Base-by-base conservation (phyloP, 2,888 invertebrate genomes). In the Apamea monoglypha region DNA sequence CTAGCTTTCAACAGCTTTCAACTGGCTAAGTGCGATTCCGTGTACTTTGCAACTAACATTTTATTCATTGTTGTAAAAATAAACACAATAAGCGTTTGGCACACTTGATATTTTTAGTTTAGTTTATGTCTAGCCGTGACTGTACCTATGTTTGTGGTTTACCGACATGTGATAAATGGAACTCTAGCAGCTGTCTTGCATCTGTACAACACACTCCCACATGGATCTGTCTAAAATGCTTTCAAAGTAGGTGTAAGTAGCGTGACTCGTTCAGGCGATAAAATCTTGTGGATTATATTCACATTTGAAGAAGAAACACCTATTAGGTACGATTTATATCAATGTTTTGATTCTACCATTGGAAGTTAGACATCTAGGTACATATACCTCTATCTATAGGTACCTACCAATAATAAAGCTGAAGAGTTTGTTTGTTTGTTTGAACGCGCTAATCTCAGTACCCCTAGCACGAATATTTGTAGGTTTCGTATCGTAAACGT, bases 121-220 rank as follows among this genome's bases (percentile, higher is more conserved):
- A 63, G 18, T 61, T 75, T 59, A 1, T 47, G 36, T 63, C 14
- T 36, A 68, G 67, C 25, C 29, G 18, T 32, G 25, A 63, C 32
- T 67, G 67, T 25, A 63, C 63, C 29, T 18, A 64, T 64, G 29
- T 81, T 29, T 70, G 66, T 40, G 7, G 53, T 72, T 68, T 69
- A 36, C 63, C 3, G 81, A 80, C 71, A 63, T 72, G 67, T 47
- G 47, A 63, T 59, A 50, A 72, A 84, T 72, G 56, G 47, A 21
- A 56, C 21, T 84, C 53, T 18, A 84, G 18, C 85, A 80, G 71
- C 50, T 85, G 81, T 69, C 32, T 80, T 50, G 68, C 56, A 80
- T 69, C 81, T 56, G 68, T 63, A 32, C 25, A 59, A 47, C 59
- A 70, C 40, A 53, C 66, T 70, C 61, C 44, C 63, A 83, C 47